Conservation (phyloP, 2,888 invertebrate species). For the Diabrotica balteata region DNA sequence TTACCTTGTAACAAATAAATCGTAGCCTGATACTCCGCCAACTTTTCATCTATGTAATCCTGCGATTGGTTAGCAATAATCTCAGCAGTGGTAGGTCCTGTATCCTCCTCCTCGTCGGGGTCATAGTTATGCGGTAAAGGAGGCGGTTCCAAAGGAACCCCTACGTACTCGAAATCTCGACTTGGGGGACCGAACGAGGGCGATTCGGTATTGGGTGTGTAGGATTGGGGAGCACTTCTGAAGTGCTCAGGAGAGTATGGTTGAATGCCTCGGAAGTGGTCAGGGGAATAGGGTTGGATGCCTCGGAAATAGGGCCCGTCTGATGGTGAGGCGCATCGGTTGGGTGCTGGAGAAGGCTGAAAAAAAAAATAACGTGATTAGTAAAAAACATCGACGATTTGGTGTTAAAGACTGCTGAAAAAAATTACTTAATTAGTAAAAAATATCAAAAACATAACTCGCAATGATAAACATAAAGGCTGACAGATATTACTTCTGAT, state of each 20-base stretch:
- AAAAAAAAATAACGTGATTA: conserved; percentile 36
- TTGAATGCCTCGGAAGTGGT: conserved; percentile 52
- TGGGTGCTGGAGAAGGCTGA: conserved; percentile 64
- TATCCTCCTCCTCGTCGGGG: conserved; percentile 72
- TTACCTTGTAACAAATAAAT: conserved; percentile 89
- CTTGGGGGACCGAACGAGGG: conserved; percentile 59
- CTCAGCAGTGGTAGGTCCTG: conserved; percentile 87
- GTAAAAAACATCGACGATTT: no score
- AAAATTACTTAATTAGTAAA: conserved; percentile 3
- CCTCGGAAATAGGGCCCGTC: conserved; percentile 55
- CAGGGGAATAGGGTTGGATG: conserved; percentile 47
- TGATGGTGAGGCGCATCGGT: conserved; percentile 63
- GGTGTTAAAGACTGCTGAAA: conserved; percentile 64
- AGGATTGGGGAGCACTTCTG: conserved; percentile 32
- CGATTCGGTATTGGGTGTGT: conserved; percentile 40
- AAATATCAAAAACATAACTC: neutral
- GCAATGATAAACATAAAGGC: no score
- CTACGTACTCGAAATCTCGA: conserved; percentile 75
- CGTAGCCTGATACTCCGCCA: conserved; percentile 92
- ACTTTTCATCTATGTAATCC: conserved; percentile 92
- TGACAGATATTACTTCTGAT: no score
- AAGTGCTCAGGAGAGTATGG: conserved; percentile 53
- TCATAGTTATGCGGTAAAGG: conserved; percentile 60
- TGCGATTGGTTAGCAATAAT: conserved; percentile 93
- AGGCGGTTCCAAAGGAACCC: conserved; percentile 77